phyloP scores from a whole-genome alignment of 2,888 invertebrate genomes.

The Spialia ferax region DNA sequence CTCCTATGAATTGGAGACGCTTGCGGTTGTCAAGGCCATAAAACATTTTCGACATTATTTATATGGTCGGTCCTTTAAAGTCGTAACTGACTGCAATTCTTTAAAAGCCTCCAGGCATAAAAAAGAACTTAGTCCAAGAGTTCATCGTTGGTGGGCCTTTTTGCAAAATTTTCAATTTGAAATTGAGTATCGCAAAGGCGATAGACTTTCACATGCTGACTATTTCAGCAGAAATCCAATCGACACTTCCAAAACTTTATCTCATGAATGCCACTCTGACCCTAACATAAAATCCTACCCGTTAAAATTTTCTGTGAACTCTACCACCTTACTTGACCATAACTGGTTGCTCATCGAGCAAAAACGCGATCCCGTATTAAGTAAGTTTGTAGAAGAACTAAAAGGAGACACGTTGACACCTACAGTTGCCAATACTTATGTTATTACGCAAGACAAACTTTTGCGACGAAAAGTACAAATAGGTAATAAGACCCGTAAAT shows the following conservation, averaged over 20 bases:
- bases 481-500: slow-evolving; percentile 35
- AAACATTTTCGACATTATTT: slow-evolving; percentile 52
- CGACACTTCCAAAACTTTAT: neutral
- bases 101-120: slow-evolving; percentile 53
- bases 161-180: slow-evolving; percentile 50
- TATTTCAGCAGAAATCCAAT: slow-evolving; percentile 44
- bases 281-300: neutral
- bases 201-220: slow-evolving; percentile 42
- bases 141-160: slow-evolving; percentile 54
- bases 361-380: slow-evolving; percentile 21
- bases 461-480: slow-evolving; percentile 43
- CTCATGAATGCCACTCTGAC: neutral
- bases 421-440: slow-evolving; percentile 33
- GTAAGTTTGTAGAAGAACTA: slow-evolving; percentile 35
- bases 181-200: slow-evolving; percentile 46
- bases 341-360: slow-evolving; percentile 18
- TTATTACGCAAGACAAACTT: slow-evolving; percentile 39
- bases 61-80: slow-evolving; percentile 43
- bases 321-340: neutral
- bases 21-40: slow-evolving; percentile 47
- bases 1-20: slow-evolving; percentile 46
- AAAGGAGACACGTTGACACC: slow-evolving; percentile 36
- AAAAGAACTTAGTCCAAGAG: slow-evolving; percentile 49
- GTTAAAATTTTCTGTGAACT: neutral
- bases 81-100: slow-evolving; percentile 51